These are phyloP conservation scores for Serrognathus titanus DNA, from an alignment of 2,888 invertebrate species.

Conservation along the genomic window DNA sequence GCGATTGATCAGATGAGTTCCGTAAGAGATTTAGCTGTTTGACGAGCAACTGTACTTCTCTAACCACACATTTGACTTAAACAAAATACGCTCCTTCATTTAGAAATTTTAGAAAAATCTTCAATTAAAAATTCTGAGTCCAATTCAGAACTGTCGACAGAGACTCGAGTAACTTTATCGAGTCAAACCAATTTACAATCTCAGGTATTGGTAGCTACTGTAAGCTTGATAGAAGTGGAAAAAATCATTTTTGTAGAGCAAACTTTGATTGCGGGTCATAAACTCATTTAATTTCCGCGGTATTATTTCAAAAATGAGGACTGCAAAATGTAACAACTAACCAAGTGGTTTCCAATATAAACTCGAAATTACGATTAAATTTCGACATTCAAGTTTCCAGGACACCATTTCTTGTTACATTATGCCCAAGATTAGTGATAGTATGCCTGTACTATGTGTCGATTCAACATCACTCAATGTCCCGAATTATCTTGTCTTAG, in stretches of 20 bases:
- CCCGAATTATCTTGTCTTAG: slow-evolving; percentile 8
- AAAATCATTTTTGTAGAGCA: background rate
- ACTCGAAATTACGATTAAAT: slow-evolving; percentile 1
- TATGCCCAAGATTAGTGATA: slow-evolving; percentile 1
- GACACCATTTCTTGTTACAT: slow-evolving; percentile 1
- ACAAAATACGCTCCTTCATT: background rate
- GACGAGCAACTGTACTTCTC: no score
- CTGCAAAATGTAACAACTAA: background rate
- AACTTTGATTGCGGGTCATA: background rate
- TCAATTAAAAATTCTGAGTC: background rate
- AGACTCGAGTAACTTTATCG: background rate
- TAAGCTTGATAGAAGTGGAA: background rate
- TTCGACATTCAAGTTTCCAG: background rate
- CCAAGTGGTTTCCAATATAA: background rate
- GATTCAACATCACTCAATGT: background rate
- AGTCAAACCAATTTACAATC: background rate
- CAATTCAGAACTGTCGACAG: no score
- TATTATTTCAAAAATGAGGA: background rate
- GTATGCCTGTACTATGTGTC: background rate
- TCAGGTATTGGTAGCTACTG: background rate
- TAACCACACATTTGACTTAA: no score
- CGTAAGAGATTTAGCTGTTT: no score
- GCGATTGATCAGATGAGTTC: no score
- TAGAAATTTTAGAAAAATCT: background rate
- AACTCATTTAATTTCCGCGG: background rate